Evolutionary conservation across 2,797 vertebrate genomes (phyloP).

Genomic region (Gymnoscopelus microlampas): DNA sequence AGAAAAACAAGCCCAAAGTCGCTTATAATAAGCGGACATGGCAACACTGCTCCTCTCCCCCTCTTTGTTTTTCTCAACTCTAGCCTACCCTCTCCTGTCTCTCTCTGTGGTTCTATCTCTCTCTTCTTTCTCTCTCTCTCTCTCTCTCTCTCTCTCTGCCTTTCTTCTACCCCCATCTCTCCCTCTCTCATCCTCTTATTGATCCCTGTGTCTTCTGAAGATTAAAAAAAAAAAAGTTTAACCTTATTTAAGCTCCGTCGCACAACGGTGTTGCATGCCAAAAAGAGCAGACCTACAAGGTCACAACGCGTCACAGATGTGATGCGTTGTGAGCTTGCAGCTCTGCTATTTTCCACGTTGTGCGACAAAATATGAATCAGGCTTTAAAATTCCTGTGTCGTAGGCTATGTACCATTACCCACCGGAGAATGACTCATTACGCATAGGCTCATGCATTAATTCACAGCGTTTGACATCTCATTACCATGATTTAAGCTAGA

Average conservation of each 20-base stretch:
- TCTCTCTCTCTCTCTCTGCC: slow-evolving; percentile 12
- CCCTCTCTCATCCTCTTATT: neutral
- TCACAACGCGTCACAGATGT: too few relatives aligned
- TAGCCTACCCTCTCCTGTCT: neutral
- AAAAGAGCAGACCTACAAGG: too few relatives aligned
- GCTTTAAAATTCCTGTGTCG: neutral
- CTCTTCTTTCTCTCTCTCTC: neutral
- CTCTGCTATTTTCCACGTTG: too few relatives aligned
- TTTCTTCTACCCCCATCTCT: slow-evolving; percentile 5
- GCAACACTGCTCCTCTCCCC: neutral
- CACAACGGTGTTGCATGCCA: too few relatives aligned
- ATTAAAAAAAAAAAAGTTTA: neutral
- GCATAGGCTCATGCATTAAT: neutral
- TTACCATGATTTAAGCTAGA: slow-evolving; percentile 14
- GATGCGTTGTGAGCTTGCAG: too few relatives aligned
- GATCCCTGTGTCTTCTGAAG: too few relatives aligned
- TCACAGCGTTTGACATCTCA: slow-evolving; percentile 30
- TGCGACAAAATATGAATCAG: too few relatives aligned
- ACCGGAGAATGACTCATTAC: slow-evolving; percentile 21
- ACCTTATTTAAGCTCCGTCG: neutral
- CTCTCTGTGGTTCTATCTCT: neutral
- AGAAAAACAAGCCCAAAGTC: too few relatives aligned
- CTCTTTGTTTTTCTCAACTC: neutral
- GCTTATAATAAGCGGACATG: too few relatives aligned
- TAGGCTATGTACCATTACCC: neutral